Conservation (phyloP, 2,797 vertebrate species). For the Crypturellus tataupa region DNA sequence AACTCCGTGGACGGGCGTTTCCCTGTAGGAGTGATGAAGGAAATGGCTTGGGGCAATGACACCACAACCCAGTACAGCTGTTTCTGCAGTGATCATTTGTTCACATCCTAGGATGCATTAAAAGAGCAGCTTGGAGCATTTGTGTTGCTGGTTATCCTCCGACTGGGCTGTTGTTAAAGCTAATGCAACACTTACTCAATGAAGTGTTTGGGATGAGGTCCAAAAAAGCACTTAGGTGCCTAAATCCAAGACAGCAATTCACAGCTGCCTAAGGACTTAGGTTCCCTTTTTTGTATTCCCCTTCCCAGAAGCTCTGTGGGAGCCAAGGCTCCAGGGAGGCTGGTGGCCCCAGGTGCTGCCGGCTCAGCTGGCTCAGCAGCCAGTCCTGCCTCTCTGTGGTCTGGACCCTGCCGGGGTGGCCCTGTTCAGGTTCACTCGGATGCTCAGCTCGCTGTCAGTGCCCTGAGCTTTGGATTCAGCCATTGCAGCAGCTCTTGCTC, state of each 20-base stretch:
- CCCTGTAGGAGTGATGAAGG: constrained; percentile 4
- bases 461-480: not conserved
- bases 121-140: constrained; percentile 37
- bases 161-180: constrained; percentile 13
- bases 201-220: constrained; percentile 68
- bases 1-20: not conserved
- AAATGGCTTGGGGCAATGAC: constrained; percentile 23
- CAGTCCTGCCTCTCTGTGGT: not conserved
- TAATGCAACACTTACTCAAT: constrained; percentile 59
- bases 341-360: not conserved
- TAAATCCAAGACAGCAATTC: constrained; percentile 51
- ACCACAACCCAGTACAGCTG: constrained; percentile 40
- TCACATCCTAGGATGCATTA: constrained; percentile 21
- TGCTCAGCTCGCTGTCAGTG: not conserved
- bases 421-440: not conserved
- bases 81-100: constrained; percentile 31
- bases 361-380: not conserved
- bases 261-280: constrained; percentile 48
- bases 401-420: not conserved
- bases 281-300: not conserved
- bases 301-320: not conserved
- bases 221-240: constrained; percentile 60
- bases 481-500: not conserved
- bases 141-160: constrained; percentile 51
- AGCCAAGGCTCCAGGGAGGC: not conserved